Evolutionary conservation across 1,140 invertebrate genomes (phyloP).

Genomic region (Achroia grisella): DNA sequence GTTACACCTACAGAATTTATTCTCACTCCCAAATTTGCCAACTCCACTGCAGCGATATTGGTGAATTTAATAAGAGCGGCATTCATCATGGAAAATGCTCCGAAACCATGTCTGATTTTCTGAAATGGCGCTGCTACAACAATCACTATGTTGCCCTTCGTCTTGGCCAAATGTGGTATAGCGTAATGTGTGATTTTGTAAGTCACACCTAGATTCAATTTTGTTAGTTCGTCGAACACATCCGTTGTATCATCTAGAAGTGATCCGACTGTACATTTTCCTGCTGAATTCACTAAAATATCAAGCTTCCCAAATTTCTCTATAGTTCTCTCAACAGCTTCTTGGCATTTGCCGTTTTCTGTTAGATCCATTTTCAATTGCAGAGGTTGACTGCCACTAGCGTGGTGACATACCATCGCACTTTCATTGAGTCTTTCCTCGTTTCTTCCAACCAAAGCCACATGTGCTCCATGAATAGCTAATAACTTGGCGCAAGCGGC

Average conservation of each 20-base stretch:
- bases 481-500: conserved; percentile 76
- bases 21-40: conserved; percentile 71
- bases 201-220: conserved; percentile 80
- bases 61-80: conserved; percentile 79
- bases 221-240: conserved; percentile 80
- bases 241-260: conserved; percentile 82
- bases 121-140: conserved; percentile 12
- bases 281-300: conserved; percentile 84
- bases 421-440: conserved; percentile 76
- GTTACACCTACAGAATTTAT: conserved; percentile 80
- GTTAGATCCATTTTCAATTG: conserved; percentile 75
- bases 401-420: conserved; percentile 74
- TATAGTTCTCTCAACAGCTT: conserved; percentile 75
- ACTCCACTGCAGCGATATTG: conserved; percentile 75
- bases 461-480: conserved; percentile 72
- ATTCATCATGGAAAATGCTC: conserved; percentile 17
- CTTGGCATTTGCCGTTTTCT: conserved; percentile 75
- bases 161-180: conserved; percentile 79
- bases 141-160: conserved; percentile 42
- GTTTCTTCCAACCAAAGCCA: conserved; percentile 81
- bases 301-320: conserved; percentile 76
- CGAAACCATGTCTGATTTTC: conserved; percentile 17
- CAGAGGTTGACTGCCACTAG: conserved; percentile 61
- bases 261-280: conserved; percentile 78
- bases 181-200: conserved; percentile 82